Conservation (phyloP, 1,140 invertebrate genomes). For the Drosophila pruinosa region DNA sequence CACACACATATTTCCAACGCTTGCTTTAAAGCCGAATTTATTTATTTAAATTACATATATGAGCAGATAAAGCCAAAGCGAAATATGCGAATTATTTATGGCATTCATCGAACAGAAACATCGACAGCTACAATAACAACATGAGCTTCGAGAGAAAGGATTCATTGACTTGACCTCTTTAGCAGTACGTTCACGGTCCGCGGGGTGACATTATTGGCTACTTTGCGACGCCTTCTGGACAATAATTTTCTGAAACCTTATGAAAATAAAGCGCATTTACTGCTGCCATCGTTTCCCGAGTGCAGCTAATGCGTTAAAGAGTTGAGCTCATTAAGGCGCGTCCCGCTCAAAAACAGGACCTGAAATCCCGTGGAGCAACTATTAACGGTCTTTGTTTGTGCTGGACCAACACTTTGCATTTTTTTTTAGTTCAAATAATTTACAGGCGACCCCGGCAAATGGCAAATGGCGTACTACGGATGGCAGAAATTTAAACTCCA, state of each 20-base stretch:
- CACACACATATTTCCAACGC: not conserved
- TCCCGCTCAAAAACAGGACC: not conserved
- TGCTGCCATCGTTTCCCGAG: not conserved
- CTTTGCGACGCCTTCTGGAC: conserved; percentile 17
- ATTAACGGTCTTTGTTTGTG: conserved; percentile 63
- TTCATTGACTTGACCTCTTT: conserved; percentile 30
- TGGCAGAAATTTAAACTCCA: conserved; percentile 40
- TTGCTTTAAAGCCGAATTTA: conserved; percentile 25
- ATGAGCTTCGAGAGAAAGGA: not conserved
- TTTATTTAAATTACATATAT: conserved; percentile 24
- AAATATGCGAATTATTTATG: conserved; percentile 71
- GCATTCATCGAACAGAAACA: conserved; percentile 25
- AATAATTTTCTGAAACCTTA: conserved; percentile 4
- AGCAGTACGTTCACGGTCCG: conserved; percentile 32
- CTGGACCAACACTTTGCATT: conserved; percentile 26
- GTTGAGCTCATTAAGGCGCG: conserved; percentile 60
- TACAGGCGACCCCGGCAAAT: conserved; percentile 32
- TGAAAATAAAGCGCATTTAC: conserved; percentile 55
- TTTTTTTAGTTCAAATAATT: conserved; percentile 56
- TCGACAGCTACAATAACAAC: conserved; percentile 16
- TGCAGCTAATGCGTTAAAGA: conserved; percentile 70
- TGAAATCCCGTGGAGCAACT: conserved; percentile 33
- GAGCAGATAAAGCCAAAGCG: conserved; percentile 8
- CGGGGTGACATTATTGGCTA: conserved; percentile 46
- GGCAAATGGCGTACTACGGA: conserved; percentile 24